Percentiles rank a stretch among this genome's conserved stretches.
phyloP scores from a whole-genome alignment of 2,888 invertebrate species.

The Tiliacea aurago region DNA sequence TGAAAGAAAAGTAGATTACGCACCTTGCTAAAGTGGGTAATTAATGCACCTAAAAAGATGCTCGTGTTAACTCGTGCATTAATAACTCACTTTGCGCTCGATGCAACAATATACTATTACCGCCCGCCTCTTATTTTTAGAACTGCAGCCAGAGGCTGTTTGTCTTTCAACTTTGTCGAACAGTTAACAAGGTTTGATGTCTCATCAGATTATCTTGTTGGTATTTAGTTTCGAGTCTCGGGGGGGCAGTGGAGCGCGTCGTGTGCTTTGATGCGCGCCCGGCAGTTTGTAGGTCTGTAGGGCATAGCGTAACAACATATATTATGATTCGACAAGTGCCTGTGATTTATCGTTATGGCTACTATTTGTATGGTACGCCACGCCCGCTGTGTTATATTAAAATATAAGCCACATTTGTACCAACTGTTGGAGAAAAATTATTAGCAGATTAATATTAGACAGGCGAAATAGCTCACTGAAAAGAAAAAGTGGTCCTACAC shows the following conservation, averaged over 20 bases:
- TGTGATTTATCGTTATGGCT: conserved; percentile 58
- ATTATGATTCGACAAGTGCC: conserved; percentile 66
- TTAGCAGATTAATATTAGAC: no score
- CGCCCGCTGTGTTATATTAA: conserved; percentile 28
- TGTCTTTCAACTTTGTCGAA: conserved; percentile 32
- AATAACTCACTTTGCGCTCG: no score
- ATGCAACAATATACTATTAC: no score
- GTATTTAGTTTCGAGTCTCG: conserved; percentile 41
- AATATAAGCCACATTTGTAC: conserved; percentile 12
- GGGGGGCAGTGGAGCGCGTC: conserved; percentile 48
- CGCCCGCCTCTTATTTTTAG: neutral
- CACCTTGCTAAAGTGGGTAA: no score
- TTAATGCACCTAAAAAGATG: no score
- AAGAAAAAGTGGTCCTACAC: no score
- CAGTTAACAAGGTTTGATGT: conserved; percentile 51
- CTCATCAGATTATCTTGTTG: conserved; percentile 45
- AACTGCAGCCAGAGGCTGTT: conserved; percentile 26
- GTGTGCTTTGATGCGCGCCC: conserved; percentile 63
- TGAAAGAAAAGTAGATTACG: no score
- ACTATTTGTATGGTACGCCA: conserved; percentile 34
- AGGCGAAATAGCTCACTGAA: no score
- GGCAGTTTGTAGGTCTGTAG: conserved; percentile 62
- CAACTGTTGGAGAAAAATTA: neutral
- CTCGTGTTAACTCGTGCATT: no score
- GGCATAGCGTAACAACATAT: conserved; percentile 58